Evolutionary conservation across 2,888 invertebrate species (phyloP).

Genomic region (Troilus luridus): DNA sequence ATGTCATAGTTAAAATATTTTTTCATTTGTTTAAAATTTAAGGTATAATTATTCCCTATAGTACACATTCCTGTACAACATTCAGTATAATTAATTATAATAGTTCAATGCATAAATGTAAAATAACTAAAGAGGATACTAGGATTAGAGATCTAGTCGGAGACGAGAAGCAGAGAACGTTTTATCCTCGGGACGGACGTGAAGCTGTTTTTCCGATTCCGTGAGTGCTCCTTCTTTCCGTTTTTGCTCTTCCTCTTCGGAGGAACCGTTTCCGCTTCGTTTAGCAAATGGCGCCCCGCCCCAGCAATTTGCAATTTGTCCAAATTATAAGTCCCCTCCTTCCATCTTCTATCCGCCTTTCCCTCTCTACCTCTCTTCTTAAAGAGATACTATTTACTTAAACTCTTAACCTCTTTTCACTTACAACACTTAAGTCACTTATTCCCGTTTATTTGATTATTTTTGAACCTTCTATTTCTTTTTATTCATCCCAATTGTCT

Average conservation of each 20-base stretch:
- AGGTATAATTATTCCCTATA: too few relatives aligned
- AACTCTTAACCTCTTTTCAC: slow-evolving; percentile 43
- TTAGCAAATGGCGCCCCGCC: slow-evolving; percentile 51
- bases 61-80: too few relatives aligned
- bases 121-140: background rate
- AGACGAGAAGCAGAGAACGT: background rate
- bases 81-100: too few relatives aligned
- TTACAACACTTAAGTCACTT: background rate
- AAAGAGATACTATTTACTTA: slow-evolving; percentile 34
- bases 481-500: background rate
- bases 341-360: slow-evolving; percentile 39
- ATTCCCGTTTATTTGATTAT: slow-evolving; percentile 9
- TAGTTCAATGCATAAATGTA: background rate
- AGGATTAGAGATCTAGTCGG: background rate
- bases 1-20: too few relatives aligned
- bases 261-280: slow-evolving; percentile 47
- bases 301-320: slow-evolving; percentile 57
- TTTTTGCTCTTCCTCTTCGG: background rate
- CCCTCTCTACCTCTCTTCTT: slow-evolving; percentile 45
- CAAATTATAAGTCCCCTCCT: slow-evolving; percentile 50
- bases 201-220: slow-evolving; percentile 26
- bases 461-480: background rate
- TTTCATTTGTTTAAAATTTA: too few relatives aligned
- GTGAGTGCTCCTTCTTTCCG: slow-evolving; percentile 39
- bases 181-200: background rate